phyloP scores from a whole-genome alignment of 1,140 invertebrate genomes.

The Conus betulinus region DNA sequence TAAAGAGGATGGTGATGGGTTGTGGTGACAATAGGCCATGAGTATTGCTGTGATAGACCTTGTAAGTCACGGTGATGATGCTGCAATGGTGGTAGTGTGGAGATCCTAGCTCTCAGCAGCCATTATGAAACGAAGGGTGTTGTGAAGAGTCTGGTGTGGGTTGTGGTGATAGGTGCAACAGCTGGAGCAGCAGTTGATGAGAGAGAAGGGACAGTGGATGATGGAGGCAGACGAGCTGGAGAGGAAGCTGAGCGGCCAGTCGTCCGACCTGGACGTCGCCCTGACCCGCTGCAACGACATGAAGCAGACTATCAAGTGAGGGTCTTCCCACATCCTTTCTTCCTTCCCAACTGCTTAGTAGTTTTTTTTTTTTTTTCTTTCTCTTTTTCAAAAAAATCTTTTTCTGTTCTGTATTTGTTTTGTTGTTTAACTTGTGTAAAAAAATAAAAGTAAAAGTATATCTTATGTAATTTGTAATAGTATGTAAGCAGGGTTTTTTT shows the following conservation, averaged over 20 bases:
- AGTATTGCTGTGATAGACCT: background rate
- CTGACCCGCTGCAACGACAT: constrained; percentile 47
- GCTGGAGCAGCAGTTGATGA: constrained; percentile 63
- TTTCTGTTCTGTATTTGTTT: no score
- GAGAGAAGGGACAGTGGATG: constrained; percentile 60
- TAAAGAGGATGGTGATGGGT: background rate
- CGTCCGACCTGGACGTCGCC: constrained; percentile 57
- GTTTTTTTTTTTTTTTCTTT: no score
- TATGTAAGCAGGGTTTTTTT: no score
- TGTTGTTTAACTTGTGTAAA: no score
- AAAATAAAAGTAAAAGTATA: no score
- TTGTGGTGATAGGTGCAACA: constrained; percentile 53
- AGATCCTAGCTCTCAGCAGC: background rate
- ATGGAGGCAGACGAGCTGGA: constrained; percentile 63
- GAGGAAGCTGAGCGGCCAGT: constrained; percentile 59
- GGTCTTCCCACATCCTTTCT: background rate
- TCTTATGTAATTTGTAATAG: no score
- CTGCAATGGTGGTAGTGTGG: background rate
- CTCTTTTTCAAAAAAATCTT: no score
- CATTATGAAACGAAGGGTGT: no score
- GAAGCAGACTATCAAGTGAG: constrained; percentile 53
- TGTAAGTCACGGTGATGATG: background rate
- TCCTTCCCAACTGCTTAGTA: no score
- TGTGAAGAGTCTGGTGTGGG: no score
- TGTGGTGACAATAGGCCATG: background rate